Conservation (phyloP, 1,140 invertebrate species). For the Leptoteleia sp. region DNA sequence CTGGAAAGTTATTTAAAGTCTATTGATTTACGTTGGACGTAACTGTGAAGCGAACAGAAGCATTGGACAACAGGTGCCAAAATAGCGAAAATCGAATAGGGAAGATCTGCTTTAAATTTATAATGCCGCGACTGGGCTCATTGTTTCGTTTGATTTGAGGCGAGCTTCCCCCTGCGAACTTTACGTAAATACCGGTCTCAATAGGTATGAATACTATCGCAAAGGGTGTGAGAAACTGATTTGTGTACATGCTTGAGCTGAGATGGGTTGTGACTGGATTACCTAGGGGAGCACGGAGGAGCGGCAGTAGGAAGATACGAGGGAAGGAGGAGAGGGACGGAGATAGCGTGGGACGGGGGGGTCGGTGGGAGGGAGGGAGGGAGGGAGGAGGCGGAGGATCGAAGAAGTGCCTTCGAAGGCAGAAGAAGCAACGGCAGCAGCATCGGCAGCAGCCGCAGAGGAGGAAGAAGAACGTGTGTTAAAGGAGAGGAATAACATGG, state of each 20-base stretch:
- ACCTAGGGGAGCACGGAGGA: slow-evolving; percentile 32
- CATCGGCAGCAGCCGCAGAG: slow-evolving; percentile 20
- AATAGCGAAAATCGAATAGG: slow-evolving; percentile 1
- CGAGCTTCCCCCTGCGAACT: slow-evolving; percentile 44
- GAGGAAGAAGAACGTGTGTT: slow-evolving; percentile 67
- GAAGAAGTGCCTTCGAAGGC: slow-evolving; percentile 18
- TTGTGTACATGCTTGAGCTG: slow-evolving; percentile 68
- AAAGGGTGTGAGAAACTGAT: slow-evolving; percentile 72
- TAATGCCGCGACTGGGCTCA: slow-evolving; percentile 29
- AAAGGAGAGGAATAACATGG: slow-evolving; percentile 71
- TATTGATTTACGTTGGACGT: too few species aligned
- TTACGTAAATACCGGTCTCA: slow-evolving; percentile 63
- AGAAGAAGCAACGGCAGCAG: slow-evolving; percentile 12
- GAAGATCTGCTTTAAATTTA: slow-evolving; percentile 26
- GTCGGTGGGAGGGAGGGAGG: too few species aligned
- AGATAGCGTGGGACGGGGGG: too few species aligned
- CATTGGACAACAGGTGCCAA: slow-evolving; percentile 31
- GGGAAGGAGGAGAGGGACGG: slow-evolving; percentile 29
- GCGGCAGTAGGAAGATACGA: slow-evolving; percentile 29
- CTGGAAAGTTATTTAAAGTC: too few species aligned
- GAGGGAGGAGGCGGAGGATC: slow-evolving; percentile 18
- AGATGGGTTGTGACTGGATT: slow-evolving; percentile 31
- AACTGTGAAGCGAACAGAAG: too few species aligned
- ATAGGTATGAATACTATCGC: slow-evolving; percentile 68
- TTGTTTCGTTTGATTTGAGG: slow-evolving; percentile 55